These are phyloP conservation scores for Sebastes dallii DNA, from an alignment of 2,797 vertebrate species.

Conservation along the genomic window DNA sequence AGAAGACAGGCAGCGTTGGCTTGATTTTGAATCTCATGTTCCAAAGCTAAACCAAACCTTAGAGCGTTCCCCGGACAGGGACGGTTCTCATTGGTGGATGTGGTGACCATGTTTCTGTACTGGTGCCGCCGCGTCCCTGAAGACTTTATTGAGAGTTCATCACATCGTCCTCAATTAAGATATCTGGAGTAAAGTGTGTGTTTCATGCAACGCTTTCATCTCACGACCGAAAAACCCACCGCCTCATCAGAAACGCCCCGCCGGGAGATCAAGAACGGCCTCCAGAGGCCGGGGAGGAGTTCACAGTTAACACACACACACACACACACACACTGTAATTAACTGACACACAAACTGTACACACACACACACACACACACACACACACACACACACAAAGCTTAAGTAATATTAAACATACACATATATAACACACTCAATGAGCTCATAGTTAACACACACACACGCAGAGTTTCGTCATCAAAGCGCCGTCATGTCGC, in stretches of 20 bases:
- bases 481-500: slow-evolving; percentile 57
- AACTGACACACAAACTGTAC: neutral
- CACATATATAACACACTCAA: neutral
- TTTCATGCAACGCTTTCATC: slow-evolving; percentile 22
- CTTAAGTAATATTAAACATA: neutral
- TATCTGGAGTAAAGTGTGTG: neutral
- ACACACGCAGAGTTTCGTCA: slow-evolving; percentile 42
- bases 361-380: neutral
- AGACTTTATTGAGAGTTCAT: neutral
- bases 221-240: neutral
- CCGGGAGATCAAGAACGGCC: neutral
- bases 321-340: neutral
- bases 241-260: slow-evolving; percentile 1
- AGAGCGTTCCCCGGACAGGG: too few species aligned
- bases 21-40: neutral
- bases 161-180: neutral
- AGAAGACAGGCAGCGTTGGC: too few species aligned
- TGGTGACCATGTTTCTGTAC: neutral
- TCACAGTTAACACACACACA: neutral
- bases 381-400: neutral
- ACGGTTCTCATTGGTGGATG: neutral
- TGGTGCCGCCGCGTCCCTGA: neutral
- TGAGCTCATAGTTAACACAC: neutral
- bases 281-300: neutral
- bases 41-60: neutral